A percentile compares a stretch with the other conserved stretches of the same genome.
phyloP scores from a whole-genome alignment of 2,888 invertebrate genomes.

The Crepidodera aurea region DNA sequence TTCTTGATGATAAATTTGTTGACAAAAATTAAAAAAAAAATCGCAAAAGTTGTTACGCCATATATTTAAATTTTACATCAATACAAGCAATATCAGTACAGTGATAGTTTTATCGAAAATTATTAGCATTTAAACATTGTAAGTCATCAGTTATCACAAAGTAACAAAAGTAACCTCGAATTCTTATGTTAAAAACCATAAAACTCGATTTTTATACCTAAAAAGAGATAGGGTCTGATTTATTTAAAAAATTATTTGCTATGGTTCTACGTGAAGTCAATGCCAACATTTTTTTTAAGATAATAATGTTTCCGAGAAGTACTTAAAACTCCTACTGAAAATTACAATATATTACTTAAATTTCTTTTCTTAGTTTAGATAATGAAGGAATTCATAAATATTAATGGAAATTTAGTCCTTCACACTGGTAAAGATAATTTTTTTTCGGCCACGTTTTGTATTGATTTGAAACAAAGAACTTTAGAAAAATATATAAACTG shows the following conservation, averaged over 20 bases:
- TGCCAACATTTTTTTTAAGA: conserved; percentile 3
- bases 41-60: not conserved
- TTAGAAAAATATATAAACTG: too few relatives aligned
- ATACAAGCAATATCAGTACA: not conserved
- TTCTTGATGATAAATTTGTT: too few relatives aligned
- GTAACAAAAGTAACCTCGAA: conserved; percentile 12
- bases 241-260: not conserved
- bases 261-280: conserved; percentile 5
- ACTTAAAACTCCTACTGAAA: not conserved
- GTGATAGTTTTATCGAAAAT: conserved; percentile 2
- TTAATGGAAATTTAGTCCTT: not conserved
- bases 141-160: conserved; percentile 11
- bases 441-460: too few relatives aligned
- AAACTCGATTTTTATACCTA: not conserved
- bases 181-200: conserved; percentile 9
- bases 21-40: too few relatives aligned
- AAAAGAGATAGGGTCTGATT: conserved; percentile 5
- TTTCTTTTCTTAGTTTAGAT: not conserved
- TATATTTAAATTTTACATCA: not conserved
- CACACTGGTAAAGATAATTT: too few relatives aligned
- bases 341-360: not conserved
- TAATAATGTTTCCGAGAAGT: conserved; percentile 1
- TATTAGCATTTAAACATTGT: conserved; percentile 12
- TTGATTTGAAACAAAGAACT: too few relatives aligned
- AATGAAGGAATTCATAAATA: not conserved